Conservation (phyloP, 2,113 vertebrate species). For the Pluvianellus socialis region DNA sequence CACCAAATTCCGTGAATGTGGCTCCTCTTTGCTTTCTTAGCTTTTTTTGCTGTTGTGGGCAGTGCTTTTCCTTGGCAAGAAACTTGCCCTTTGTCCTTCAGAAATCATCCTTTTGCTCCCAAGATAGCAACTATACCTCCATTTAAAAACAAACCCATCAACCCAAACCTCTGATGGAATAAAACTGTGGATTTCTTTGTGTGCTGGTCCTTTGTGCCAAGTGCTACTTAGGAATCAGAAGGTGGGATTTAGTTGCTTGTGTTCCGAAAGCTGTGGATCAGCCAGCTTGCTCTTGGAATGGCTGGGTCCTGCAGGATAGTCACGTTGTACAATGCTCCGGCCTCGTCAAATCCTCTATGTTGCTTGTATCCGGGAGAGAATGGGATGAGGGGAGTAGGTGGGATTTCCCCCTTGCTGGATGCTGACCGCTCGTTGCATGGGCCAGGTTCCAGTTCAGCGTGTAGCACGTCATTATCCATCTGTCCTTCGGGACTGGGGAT, state of each 20-base stretch:
- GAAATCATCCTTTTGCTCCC: not conserved
- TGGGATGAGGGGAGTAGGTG: not conserved
- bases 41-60: not conserved
- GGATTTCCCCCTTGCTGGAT: not conserved
- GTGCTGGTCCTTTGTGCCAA: not conserved
- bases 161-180: not conserved
- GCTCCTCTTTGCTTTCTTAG: not conserved
- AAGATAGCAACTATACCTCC: not conserved
- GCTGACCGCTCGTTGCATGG: not conserved
- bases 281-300: not conserved
- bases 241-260: not conserved
- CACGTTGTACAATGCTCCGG: fast-evolving
- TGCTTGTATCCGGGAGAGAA: not conserved
- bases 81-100: not conserved
- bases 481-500: not conserved
- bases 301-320: not conserved
- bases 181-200: not conserved
- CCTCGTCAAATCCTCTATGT: not conserved
- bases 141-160: not conserved
- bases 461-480: fast-evolving
- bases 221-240: not conserved
- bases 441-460: not conserved
- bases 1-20: not conserved
- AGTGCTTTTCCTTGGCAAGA: not conserved
- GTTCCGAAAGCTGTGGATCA: fast-evolving